Evolutionary conservation across 2,113 vertebrate genomes (phyloP).

Genomic region (Deroptyus accipitrinus): DNA sequence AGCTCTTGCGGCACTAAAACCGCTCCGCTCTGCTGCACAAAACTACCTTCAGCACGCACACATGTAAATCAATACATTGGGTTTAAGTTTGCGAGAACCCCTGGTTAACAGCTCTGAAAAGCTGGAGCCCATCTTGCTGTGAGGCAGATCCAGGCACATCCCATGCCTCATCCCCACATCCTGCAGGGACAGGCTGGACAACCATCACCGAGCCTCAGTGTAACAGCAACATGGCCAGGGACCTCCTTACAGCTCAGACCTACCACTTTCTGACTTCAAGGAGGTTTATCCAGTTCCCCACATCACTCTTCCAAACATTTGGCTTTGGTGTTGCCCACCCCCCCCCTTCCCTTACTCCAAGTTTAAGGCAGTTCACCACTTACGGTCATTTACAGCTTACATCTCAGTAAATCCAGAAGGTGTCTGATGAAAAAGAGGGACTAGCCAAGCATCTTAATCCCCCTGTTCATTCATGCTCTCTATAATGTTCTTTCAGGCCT

Average conservation of each 20-base stretch:
- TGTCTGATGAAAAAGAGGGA: conserved; percentile 77
- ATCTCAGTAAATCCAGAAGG: conserved; percentile 68
- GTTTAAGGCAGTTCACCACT: conserved; percentile 40
- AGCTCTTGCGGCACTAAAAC: background rate
- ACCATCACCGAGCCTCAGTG: fast-evolving
- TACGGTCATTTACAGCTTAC: conserved; percentile 58
- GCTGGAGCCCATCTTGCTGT: fast-evolving
- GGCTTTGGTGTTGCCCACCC: background rate
- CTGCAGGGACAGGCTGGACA: fast-evolving
- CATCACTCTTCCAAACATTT: background rate
- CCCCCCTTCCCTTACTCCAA: background rate
- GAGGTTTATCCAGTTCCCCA: background rate
- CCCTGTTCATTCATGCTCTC: conserved; percentile 80
- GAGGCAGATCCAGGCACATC: background rate
- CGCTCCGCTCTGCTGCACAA: background rate
- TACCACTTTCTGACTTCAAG: background rate
- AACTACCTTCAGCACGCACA: background rate
- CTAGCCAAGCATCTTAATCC: conserved; percentile 87
- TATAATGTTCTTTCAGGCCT: conserved; percentile 76
- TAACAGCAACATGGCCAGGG: background rate
- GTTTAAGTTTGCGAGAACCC: background rate
- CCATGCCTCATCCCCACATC: background rate
- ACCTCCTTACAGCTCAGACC: background rate
- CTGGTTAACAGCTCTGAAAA: background rate
- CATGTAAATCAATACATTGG: fast-evolving